These are phyloP conservation scores for Dasyornis broadbenti DNA, from an alignment of 2,113 vertebrate genomes.

Conservation along the genomic window DNA sequence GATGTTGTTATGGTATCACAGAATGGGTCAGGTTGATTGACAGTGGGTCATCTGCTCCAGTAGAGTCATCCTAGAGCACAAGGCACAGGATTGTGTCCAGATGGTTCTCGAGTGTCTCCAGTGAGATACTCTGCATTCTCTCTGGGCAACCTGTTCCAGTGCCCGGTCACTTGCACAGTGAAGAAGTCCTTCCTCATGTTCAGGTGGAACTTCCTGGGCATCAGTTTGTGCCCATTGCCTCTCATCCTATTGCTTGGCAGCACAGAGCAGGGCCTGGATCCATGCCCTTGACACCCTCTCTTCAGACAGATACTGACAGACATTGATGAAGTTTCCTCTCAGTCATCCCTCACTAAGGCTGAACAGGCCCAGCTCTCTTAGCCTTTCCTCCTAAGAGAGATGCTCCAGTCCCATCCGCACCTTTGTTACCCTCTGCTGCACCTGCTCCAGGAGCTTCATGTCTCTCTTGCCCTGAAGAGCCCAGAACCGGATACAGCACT, in stretches of 20 bases:
- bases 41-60: background rate
- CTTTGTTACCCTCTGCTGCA: background rate
- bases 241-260: fast-evolving
- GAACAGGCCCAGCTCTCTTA: background rate
- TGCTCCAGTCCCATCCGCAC: too few relatives aligned
- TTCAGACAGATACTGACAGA: background rate
- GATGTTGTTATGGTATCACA: background rate
- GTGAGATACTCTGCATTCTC: background rate
- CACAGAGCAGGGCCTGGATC: background rate
- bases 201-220: background rate
- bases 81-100: background rate
- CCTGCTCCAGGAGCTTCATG: fast-evolving
- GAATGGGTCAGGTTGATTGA: background rate
- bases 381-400: background rate
- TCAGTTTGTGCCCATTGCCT: fast-evolving
- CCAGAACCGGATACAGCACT: background rate
- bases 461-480: background rate
- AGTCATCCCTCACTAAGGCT: background rate
- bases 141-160: background rate
- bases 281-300: fast-evolving
- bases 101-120: background rate
- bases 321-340: background rate
- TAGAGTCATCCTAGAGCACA: background rate
- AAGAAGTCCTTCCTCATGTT: background rate
- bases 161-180: fast-evolving